A percentile compares a stretch with the other conserved stretches of the same genome.
phyloP scores from a whole-genome alignment of 2,797 vertebrate genomes.

The Poeciliopsis turneri region DNA sequence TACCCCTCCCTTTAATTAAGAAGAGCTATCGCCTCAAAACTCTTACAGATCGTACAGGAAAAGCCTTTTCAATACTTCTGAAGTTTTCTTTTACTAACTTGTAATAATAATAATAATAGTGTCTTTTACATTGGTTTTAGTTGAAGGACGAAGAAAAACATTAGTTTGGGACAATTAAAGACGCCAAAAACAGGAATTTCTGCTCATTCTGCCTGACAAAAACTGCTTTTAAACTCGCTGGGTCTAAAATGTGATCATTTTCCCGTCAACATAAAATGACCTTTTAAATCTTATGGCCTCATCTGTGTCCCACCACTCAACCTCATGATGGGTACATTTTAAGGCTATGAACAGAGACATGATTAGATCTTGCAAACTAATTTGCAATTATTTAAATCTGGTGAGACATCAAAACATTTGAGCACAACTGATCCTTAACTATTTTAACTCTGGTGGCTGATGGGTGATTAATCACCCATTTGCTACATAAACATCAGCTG shows the following conservation, averaged over 20 bases:
- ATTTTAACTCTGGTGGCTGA: neutral
- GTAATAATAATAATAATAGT: neutral
- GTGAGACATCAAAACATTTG: neutral
- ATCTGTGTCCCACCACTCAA: neutral
- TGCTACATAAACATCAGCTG: neutral
- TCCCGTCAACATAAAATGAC: neutral
- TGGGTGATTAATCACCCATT: neutral
- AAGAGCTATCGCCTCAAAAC: slow-evolving; percentile 31
- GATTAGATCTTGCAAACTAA: neutral
- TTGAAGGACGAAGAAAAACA: neutral
- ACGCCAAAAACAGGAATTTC: neutral
- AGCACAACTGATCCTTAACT: neutral
- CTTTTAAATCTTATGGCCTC: neutral
- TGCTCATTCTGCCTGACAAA: neutral
- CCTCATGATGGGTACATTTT: neutral
- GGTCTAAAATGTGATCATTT: neutral
- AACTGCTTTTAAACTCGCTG: neutral
- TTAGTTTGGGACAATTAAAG: neutral
- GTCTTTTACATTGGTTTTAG: neutral
- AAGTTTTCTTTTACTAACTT: neutral
- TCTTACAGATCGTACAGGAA: neutral
- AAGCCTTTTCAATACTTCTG: neutral
- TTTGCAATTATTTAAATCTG: neutral
- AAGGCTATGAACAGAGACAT: neutral
- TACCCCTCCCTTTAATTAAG: slow-evolving; percentile 21